A percentile compares a stretch with the other conserved stretches of the same genome.
Evolutionary conservation across 2,797 vertebrate species (phyloP).

Genomic region (Channa striata): DNA sequence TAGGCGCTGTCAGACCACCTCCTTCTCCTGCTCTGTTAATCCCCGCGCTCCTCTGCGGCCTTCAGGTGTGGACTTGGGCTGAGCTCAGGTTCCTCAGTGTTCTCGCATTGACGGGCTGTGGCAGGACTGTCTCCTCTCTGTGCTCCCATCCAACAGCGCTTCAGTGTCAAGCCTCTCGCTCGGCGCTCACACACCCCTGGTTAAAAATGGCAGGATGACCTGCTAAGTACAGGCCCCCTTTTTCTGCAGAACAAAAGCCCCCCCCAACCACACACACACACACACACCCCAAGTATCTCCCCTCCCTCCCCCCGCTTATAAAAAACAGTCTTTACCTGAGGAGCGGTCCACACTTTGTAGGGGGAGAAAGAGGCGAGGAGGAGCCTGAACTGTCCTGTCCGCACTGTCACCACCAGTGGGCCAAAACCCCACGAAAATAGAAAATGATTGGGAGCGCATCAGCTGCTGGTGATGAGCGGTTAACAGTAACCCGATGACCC

Average conservation of each 20-base stretch:
- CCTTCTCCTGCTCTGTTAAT: slow-evolving; percentile 28
- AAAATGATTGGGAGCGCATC: slow-evolving; percentile 2
- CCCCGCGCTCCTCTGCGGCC: slow-evolving; percentile 57
- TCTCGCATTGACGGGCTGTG: slow-evolving; percentile 59
- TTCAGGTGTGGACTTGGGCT: slow-evolving; percentile 47
- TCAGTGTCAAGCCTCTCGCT: slow-evolving; percentile 75
- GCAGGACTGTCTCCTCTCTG: slow-evolving; percentile 78
- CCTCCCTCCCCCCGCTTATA: slow-evolving; percentile 64
- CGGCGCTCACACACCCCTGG: slow-evolving; percentile 68
- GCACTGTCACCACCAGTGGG: slow-evolving; percentile 24
- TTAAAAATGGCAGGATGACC: slow-evolving; percentile 84
- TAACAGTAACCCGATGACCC: slow-evolving; percentile 1
- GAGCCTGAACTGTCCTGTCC: slow-evolving; percentile 31
- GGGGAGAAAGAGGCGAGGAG: slow-evolving; percentile 42
- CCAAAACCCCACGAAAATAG: not conserved
- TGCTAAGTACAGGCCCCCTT: slow-evolving; percentile 86
- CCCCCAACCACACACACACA: slow-evolving; percentile 44
- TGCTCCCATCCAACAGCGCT: slow-evolving; percentile 83
- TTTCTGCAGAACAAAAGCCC: slow-evolving; percentile 85
- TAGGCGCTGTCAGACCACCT: slow-evolving; percentile 44
- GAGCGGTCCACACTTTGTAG: slow-evolving; percentile 53
- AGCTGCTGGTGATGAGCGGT: not conserved
- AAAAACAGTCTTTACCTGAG: slow-evolving; percentile 84
- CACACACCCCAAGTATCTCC: slow-evolving; percentile 22
- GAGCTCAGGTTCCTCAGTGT: slow-evolving; percentile 16